A percentile compares a stretch with the other conserved stretches of the same genome.
Conservation (phyloP, 1,140 invertebrate genomes). For the Diabrotica undecimpunctata region DNA sequence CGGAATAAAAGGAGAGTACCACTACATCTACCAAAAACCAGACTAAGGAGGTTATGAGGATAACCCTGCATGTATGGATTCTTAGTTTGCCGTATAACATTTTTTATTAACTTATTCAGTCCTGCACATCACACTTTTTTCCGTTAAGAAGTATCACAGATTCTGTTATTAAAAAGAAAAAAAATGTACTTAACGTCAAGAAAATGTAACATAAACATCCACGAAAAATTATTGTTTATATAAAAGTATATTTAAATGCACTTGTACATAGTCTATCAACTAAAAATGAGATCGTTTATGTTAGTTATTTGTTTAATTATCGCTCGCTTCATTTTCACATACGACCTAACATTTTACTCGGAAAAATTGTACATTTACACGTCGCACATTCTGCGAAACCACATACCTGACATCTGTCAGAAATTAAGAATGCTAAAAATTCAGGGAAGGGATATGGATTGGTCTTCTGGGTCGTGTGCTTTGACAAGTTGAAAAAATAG, state of each 20-base stretch:
- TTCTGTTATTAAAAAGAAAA: constrained; percentile 8
- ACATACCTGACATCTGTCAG: constrained; percentile 7
- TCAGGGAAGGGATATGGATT: neutral
- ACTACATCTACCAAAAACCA: constrained; percentile 93
- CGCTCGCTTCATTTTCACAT: constrained; percentile 11
- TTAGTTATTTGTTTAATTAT: constrained; percentile 6
- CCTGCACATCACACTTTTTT: constrained; percentile 10
- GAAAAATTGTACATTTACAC: constrained; percentile 7
- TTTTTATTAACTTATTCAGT: constrained; percentile 41
- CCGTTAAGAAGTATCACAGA: constrained; percentile 10
- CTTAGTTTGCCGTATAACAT: constrained; percentile 84
- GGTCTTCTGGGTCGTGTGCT: too few relatives aligned
- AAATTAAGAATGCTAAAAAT: neutral
- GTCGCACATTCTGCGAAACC: constrained; percentile 14
- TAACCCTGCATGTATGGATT: constrained; percentile 91
- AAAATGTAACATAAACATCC: constrained; percentile 10
- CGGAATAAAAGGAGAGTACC: constrained; percentile 89
- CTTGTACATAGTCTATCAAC: neutral
- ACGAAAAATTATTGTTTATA: neutral
- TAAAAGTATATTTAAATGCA: neutral
- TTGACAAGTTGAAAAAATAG: too few relatives aligned
- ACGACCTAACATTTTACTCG: neutral
- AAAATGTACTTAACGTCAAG: constrained; percentile 4
- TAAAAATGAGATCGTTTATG: neutral
- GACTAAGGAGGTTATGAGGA: constrained; percentile 88